Conservation (phyloP, 2,113 vertebrate species). For the Lophotis ruficrista region DNA sequence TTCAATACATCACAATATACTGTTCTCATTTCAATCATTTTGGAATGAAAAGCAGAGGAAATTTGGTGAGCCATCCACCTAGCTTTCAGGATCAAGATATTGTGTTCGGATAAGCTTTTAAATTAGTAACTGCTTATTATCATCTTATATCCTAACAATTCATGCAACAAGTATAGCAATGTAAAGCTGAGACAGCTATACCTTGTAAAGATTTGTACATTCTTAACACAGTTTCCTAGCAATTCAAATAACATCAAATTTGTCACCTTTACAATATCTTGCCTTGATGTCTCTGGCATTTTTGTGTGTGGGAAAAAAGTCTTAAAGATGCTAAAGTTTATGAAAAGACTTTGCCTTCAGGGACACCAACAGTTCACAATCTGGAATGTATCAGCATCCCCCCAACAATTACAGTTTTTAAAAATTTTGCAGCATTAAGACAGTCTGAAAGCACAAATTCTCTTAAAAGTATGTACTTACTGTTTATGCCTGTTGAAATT, state of each 20-base stretch:
- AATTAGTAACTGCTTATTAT: background rate
- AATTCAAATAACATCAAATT: background rate
- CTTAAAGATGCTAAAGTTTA: constrained; percentile 11
- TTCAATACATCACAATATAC: background rate
- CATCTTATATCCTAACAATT: background rate
- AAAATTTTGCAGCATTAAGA: background rate
- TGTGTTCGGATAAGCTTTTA: background rate
- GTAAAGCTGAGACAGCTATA: background rate
- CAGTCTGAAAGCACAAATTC: background rate
- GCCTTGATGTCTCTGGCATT: background rate
- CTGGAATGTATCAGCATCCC: background rate
- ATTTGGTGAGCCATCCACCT: background rate
- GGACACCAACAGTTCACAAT: background rate
- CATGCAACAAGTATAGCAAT: background rate
- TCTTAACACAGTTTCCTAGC: background rate
- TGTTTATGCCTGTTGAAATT: constrained; percentile 7
- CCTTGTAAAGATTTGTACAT: background rate
- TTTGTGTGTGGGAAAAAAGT: background rate
- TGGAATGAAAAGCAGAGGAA: background rate
- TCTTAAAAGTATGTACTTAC: background rate
- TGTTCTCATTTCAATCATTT: background rate
- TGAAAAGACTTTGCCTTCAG: constrained; percentile 3
- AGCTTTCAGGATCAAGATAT: background rate
- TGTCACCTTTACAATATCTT: background rate
- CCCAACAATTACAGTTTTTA: background rate